phyloP scores from a whole-genome alignment of 2,888 invertebrate genomes.

The Andricus quercusramuli region DNA sequence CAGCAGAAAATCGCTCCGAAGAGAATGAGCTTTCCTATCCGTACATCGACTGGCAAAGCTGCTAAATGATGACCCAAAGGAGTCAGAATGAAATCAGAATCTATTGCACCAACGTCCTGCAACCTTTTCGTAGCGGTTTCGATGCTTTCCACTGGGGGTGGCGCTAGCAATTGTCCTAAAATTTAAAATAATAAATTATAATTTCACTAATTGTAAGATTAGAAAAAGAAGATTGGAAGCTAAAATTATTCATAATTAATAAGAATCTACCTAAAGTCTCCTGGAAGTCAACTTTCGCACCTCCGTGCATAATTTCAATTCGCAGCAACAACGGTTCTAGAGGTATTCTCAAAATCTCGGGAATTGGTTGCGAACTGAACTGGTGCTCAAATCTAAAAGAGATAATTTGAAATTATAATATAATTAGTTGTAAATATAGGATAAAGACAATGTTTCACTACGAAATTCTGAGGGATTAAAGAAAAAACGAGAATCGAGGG shows the following conservation, averaged over 20 bases:
- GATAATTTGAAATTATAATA: not conserved
- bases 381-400: constrained; percentile 81
- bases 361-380: constrained; percentile 87
- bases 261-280: constrained; percentile 79
- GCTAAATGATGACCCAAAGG: constrained; percentile 93
- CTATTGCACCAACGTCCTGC: constrained; percentile 90
- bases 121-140: constrained; percentile 85
- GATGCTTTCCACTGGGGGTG: constrained; percentile 85
- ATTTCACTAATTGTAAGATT: not conserved
- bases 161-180: constrained; percentile 86
- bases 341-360: constrained; percentile 94
- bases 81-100: constrained; percentile 82
- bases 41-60: constrained; percentile 92
- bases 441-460: too few species aligned
- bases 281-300: constrained; percentile 77
- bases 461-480: too few species aligned
- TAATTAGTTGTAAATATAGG: too few species aligned
- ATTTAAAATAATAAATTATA: constrained; percentile 59
- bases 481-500: too few species aligned
- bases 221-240: not conserved
- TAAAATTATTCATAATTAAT: not conserved
- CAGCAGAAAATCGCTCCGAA: constrained; percentile 96
- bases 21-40: constrained; percentile 90
- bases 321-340: constrained; percentile 90
- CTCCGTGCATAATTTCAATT: constrained; percentile 84